A percentile compares a stretch with the other conserved stretches of the same genome.
Conservation (phyloP, 2,113 vertebrate species). For the Chiloscyllium plagiosum region DNA sequence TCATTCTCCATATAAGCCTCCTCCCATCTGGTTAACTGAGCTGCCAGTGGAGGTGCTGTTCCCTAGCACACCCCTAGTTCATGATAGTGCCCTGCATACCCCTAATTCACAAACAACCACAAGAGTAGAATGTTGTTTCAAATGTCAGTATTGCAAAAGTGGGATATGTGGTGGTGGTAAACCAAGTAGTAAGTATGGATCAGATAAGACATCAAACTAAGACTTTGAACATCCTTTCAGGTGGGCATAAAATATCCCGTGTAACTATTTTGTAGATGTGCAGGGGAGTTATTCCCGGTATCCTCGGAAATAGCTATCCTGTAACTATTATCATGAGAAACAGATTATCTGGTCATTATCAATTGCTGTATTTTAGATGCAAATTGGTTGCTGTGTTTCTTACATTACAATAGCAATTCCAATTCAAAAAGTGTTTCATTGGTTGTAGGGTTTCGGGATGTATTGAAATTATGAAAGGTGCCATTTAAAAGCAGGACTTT, state of each 20-base stretch:
- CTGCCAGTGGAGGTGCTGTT: not conserved
- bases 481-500: too few relatives aligned
- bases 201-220: not conserved
- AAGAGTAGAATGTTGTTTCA: not conserved
- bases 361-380: too few relatives aligned
- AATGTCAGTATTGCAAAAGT: not conserved
- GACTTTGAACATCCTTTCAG: not conserved
- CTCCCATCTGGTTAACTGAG: not conserved
- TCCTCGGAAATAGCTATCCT: too few relatives aligned
- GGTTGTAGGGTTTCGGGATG: too few relatives aligned
- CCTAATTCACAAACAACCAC: not conserved
- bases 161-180: not conserved
- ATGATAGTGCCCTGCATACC: not conserved
- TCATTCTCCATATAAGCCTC: not conserved
- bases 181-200: not conserved
- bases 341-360: too few relatives aligned
- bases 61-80: not conserved
- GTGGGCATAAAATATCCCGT: not conserved
- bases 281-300: too few relatives aligned
- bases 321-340: too few relatives aligned
- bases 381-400: too few relatives aligned
- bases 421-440: too few relatives aligned
- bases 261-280: too few relatives aligned
- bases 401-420: too few relatives aligned
- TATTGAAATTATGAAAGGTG: too few relatives aligned